Conservation (phyloP, 1,140 invertebrate species). For the Drosophila albomicans region DNA sequence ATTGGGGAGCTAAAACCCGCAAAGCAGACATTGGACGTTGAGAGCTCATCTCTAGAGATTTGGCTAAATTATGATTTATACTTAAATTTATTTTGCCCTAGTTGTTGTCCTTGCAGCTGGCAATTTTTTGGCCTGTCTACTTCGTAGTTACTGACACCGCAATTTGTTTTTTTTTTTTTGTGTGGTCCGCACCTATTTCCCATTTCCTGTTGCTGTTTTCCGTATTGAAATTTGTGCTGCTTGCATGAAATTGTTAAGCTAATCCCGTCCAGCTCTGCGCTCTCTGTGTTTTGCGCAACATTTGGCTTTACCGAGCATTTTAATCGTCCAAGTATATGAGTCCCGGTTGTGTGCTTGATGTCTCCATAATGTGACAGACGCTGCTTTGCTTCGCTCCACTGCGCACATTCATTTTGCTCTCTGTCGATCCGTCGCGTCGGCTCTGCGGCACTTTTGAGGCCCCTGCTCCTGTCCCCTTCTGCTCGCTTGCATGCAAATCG, state of each 20-base stretch:
- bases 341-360: constrained; percentile 75
- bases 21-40: constrained; percentile 51
- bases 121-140: constrained; percentile 32
- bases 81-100: constrained; percentile 58
- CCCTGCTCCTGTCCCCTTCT: background rate
- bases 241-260: constrained; percentile 47
- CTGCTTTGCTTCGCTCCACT: constrained; percentile 50
- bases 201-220: background rate
- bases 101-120: constrained; percentile 16
- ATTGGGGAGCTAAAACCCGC: constrained; percentile 18
- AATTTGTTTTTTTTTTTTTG: constrained; percentile 6
- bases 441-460: background rate
- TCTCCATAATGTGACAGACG: constrained; percentile 75
- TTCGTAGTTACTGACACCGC: constrained; percentile 60
- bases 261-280: constrained; percentile 31
- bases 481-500: constrained; percentile 49
- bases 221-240: constrained; percentile 54
- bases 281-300: constrained; percentile 33
- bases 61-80: constrained; percentile 83
- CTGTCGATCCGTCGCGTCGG: constrained; percentile 22
- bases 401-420: constrained; percentile 57
- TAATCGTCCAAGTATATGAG: constrained; percentile 57
- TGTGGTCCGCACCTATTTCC: background rate
- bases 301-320: constrained; percentile 29
- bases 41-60: constrained; percentile 80